These are phyloP conservation scores for Drosophila ambigua DNA, from an alignment of 1,140 invertebrate species.

Conservation along the genomic window DNA sequence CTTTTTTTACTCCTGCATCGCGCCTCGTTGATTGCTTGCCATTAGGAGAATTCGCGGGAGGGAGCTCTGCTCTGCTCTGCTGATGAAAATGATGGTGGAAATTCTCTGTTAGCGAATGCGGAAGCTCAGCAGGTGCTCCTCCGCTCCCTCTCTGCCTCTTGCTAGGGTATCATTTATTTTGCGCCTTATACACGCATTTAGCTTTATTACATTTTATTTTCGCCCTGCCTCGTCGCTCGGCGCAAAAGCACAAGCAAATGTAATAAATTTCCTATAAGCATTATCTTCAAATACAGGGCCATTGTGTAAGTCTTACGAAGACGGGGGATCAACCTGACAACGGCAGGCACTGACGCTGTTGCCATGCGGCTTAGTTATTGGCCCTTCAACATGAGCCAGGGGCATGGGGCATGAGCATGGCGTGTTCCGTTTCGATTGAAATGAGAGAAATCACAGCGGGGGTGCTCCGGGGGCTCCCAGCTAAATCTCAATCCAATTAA, in stretches of 20 bases:
- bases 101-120: conserved; percentile 23
- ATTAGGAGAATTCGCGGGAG: neutral
- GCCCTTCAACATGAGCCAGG: conserved; percentile 18
- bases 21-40: neutral
- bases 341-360: conserved; percentile 19
- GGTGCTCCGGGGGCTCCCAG: neutral
- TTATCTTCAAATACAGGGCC: conserved; percentile 65
- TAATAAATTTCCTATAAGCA: conserved; percentile 73
- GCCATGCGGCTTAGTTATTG: conserved; percentile 36
- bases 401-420: conserved; percentile 1
- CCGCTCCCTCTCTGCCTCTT: neutral
- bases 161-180: conserved; percentile 59
- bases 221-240: conserved; percentile 17
- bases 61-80: conserved; percentile 14
- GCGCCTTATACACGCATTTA: conserved; percentile 68
- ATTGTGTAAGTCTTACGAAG: conserved; percentile 17
- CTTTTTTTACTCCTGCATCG: neutral
- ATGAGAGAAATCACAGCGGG: conserved; percentile 31
- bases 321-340: conserved; percentile 34
- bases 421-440: conserved; percentile 37
- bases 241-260: conserved; percentile 33
- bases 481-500: conserved; percentile 51
- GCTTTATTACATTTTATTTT: conserved; percentile 46
- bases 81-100: conserved; percentile 38
- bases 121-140: conserved; percentile 46